Conservation (phyloP, 2,888 invertebrate species). For the Gerris lacustris region DNA sequence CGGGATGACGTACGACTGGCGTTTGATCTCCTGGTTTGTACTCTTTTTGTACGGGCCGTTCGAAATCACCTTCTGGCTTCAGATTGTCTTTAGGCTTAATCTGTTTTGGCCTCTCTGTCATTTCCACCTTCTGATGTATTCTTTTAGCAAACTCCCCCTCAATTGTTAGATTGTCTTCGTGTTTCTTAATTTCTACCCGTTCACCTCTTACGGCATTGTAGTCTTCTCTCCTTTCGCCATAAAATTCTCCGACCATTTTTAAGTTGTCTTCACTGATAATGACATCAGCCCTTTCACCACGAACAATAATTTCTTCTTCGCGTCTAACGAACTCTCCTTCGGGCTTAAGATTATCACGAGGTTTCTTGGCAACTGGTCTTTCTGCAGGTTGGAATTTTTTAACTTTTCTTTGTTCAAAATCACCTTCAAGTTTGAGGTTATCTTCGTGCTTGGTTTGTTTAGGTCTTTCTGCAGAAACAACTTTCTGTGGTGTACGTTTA, state of each 20-base stretch:
- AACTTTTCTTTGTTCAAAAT: slow-evolving; percentile 40
- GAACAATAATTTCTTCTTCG: slow-evolving; percentile 36
- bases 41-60: slow-evolving; percentile 32
- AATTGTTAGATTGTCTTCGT: slow-evolving; percentile 40
- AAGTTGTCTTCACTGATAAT: slow-evolving; percentile 39
- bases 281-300: slow-evolving; percentile 46
- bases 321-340: slow-evolving; percentile 34
- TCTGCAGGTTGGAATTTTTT: slow-evolving; percentile 39
- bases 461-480: slow-evolving; percentile 43
- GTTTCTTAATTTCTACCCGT: slow-evolving; percentile 25
- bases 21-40: slow-evolving; percentile 34
- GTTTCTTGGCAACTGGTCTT: slow-evolving; percentile 37
- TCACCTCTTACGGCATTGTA: slow-evolving; percentile 39
- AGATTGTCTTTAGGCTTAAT: slow-evolving; percentile 38
- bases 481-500: slow-evolving; percentile 30
- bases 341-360: slow-evolving; percentile 33
- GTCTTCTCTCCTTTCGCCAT: slow-evolving; percentile 46
- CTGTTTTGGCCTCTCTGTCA: slow-evolving; percentile 34
- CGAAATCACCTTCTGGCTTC: slow-evolving; percentile 40
- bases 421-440: slow-evolving; percentile 42
- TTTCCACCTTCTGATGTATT: slow-evolving; percentile 36
- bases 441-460: slow-evolving; percentile 34
- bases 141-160: slow-evolving; percentile 48
- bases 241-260: slow-evolving; percentile 47
- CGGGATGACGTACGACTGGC: slow-evolving; percentile 35